Evolutionary conservation across 2,797 vertebrate species (phyloP), one percentile per base, ranked within the genome.

Genomic region (Poliocrania exsul): DNA sequence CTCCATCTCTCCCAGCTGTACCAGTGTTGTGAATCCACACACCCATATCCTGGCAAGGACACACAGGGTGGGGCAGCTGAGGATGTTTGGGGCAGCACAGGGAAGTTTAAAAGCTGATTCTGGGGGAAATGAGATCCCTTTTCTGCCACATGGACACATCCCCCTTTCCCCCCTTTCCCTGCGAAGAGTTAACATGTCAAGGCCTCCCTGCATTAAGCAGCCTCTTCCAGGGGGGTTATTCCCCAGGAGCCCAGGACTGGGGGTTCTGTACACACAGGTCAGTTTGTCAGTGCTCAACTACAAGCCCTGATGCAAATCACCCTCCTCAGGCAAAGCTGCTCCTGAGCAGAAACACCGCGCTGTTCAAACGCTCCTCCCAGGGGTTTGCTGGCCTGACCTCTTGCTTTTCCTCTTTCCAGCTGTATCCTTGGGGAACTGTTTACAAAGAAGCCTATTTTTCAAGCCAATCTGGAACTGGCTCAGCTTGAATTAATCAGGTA

Each of bases 401-500:
- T 95, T 73, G 90, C 80, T 97, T 97, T 95, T 94, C 89, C 61
- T 97, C 67, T 95, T 94, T 90, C 26, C 97, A 99, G 99, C 95
- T 99, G 99, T 95, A 99, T 99, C 97, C 98, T 99, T 84, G 99
- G 99, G 96, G 99, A 99, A 97, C 98, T 99, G 75, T 99, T 99
- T 95, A 99, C 99, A 78, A 99, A 99, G 98, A 99, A 99, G 97
- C 99, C 99, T 95, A 99, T 99, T 97, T 99, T 99, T 97, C 99
- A 99, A 98, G 99, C 99, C 75, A 99, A 99, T 97, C 99, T 99
- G 98, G 99, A 99, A 96, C 98, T 99, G 95, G 98, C 99, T 75
- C 99, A 99, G 97, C 98, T 99, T 93, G 99, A 99, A 98, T 98
- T 99, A 92, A 99, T 99, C 97, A 99, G 99, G 99, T 99, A 98